Conservation (phyloP, 2,797 vertebrate species). For the Pteropus rufus region DNA sequence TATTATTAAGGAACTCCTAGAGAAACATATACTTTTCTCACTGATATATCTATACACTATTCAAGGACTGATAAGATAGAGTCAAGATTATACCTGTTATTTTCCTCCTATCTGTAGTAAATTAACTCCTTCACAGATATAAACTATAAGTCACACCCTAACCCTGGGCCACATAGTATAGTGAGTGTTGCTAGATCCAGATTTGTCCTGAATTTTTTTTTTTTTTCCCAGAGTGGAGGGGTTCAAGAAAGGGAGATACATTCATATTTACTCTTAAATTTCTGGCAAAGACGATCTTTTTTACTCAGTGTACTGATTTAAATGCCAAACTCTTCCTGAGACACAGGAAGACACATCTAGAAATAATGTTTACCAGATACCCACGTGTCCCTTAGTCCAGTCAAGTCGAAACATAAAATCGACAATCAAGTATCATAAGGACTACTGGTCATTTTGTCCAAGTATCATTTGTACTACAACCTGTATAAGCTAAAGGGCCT, state of each 20-base stretch:
- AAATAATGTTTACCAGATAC: neutral
- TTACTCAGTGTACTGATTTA: neutral
- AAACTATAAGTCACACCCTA: neutral
- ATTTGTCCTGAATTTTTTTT: neutral
- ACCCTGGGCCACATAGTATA: neutral
- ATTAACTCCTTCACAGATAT: neutral
- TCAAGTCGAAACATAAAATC: neutral
- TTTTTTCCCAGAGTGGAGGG: neutral
- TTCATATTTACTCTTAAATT: neutral
- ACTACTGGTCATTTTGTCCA: neutral
- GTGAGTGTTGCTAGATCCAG: neutral
- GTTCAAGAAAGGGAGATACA: neutral
- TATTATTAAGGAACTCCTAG: neutral
- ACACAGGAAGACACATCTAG: neutral
- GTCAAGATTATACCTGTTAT: neutral
- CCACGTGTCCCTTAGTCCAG: neutral
- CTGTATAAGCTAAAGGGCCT: neutral
- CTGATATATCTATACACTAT: neutral
- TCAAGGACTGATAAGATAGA: neutral
- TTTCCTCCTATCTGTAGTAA: neutral
- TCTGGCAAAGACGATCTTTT: neutral
- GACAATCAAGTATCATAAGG: neutral
- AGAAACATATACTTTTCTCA: neutral
- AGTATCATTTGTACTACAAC: neutral
- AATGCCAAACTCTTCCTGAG: neutral